Evolutionary conservation across 2,888 invertebrate genomes (phyloP), one percentile per base, ranked within the genome.

Genomic region (Spialia ferax): DNA sequence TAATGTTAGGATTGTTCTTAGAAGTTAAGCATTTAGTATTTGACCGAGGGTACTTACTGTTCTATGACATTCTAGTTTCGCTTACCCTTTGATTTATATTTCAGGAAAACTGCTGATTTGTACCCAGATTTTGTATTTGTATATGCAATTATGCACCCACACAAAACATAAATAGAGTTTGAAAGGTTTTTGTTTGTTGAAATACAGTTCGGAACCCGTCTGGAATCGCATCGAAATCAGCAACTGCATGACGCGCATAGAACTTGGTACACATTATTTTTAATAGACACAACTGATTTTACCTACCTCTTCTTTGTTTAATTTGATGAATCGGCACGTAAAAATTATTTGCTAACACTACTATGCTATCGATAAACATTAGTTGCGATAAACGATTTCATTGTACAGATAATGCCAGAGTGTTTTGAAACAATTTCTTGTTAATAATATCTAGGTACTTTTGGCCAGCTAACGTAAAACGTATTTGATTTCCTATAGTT

Each of bases 271-370:
- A 38, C 4, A 8, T 1, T 7, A 32, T 7, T 32, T 32, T 32
- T 11, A 7, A 8, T 8, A 45, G 6, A 18, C 8, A 45, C 15
- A 45, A 45, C 18, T 18, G 42, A 13, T 18, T 45, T 45, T 32
- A 32, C 15, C 6, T 18, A 18, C 35, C 13, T 35, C 13, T 35
- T 38, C 8, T 52, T 71, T 71, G 50, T 50, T 67, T 67, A 59
- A 69, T 72, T 54, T 63, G 54, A 69, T 70, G 68, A 71, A 65
- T 73, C 70, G 70, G 68, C 72, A 72, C 72, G 73, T 73, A 69
- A 42, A 32, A 68, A 42, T 20, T 63, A 69, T 72, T 69, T 72
- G 68, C 35, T 71, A 72, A 71, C 68, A 72, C 57, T 26, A 26
- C 52, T 11, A 15, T 54, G 50, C 42, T 70, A 71, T 70, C 73